Conservation (phyloP, 2,888 invertebrate species). For the Pandemis heparana region DNA sequence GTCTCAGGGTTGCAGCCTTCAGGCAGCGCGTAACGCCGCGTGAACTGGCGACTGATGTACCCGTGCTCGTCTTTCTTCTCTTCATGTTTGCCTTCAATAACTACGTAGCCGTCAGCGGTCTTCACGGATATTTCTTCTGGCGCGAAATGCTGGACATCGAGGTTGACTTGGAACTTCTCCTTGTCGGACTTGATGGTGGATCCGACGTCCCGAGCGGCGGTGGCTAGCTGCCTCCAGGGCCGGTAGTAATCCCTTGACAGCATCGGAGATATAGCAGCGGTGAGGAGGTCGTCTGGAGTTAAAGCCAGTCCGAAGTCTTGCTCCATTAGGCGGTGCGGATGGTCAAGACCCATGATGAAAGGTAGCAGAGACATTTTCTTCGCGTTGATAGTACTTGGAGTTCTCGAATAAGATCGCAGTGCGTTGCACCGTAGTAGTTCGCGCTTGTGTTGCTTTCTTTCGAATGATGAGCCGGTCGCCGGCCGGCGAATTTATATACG, state of each 20-base stretch:
- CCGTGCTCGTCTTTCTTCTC: conserved; percentile 91
- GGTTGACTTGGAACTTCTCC: conserved; percentile 86
- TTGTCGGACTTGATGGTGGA: conserved; percentile 80
- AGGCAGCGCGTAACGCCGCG: conserved; percentile 89
- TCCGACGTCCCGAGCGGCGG: conserved; percentile 73
- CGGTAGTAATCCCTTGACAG: conserved; percentile 64
- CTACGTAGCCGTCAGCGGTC: conserved; percentile 87
- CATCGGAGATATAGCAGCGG: conserved; percentile 58
- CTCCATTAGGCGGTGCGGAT: conserved; percentile 59
- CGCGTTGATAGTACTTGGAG: conserved; percentile 12
- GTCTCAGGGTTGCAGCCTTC: conserved; percentile 88
- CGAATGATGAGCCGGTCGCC: conserved; percentile 31
- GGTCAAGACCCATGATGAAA: conserved; percentile 38
- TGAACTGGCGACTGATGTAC: conserved; percentile 89
- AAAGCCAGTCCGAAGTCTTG: conserved; percentile 77
- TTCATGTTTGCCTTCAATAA: conserved; percentile 91
- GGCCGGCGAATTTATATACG: conserved; percentile 39
- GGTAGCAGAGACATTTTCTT: conserved; percentile 42
- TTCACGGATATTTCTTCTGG: conserved; percentile 91
- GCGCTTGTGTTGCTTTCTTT: conserved; percentile 27
- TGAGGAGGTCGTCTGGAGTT: conserved; percentile 72
- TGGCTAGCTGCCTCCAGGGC: conserved; percentile 68
- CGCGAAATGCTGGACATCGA: conserved; percentile 90
- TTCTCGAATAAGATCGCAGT: conserved; percentile 14
- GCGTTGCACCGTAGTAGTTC: conserved; percentile 34